Evolutionary conservation across 1,140 invertebrate species (phyloP), one percentile per base, ranked within the genome.

Genomic region (Caenorhabditis inopinata): DNA sequence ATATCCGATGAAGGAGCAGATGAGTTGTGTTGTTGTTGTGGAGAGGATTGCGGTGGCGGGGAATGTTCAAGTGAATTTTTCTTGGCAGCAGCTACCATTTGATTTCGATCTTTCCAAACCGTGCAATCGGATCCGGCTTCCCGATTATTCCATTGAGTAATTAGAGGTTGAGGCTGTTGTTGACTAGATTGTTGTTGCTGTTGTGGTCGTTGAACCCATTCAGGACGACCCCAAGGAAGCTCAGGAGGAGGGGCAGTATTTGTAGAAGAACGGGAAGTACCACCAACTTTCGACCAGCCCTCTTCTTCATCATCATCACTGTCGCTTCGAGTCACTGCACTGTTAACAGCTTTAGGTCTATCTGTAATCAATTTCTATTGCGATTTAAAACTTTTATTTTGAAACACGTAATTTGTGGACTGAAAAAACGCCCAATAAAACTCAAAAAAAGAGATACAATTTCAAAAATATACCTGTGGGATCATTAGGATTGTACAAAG

Each of bases 261-360:
- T 0, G 58, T 68, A 9, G 58, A 68, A 16, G 58, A 18, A 38
- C 58, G 58, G 2, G 32, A 9, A 38, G 58, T 68, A 16, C 23
- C 32, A 2, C 58, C 58, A 7, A 68, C 58, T 42, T 68, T 68
- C n/a, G 58, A 68, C 58, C 58, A 68, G 23, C 58, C 58, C 23
- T 68, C 58, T 42, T 68, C 58, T 21, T 68, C 58, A 18, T 68
- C 58, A 21, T 68, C 58, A 38, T 68, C 58, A 21, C 58, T 68
- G 21, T 68, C 58, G 27, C 58, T 68, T 3, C 58, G 58, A 38
- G 58, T 68, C 11, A n/a, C 58, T 38, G 58, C 32, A 5, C 12
- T 11, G 32, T 29, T 68, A 16, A 68, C 58, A 6, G 58, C 58
- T 12, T 68, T 68, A 38, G 58, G 58, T 21, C 58, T 29, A 21